Percentiles rank a stretch among this genome's conserved stretches.
Evolutionary conservation across 2,797 vertebrate species (phyloP).

Genomic region (Rhinoraja longicauda): DNA sequence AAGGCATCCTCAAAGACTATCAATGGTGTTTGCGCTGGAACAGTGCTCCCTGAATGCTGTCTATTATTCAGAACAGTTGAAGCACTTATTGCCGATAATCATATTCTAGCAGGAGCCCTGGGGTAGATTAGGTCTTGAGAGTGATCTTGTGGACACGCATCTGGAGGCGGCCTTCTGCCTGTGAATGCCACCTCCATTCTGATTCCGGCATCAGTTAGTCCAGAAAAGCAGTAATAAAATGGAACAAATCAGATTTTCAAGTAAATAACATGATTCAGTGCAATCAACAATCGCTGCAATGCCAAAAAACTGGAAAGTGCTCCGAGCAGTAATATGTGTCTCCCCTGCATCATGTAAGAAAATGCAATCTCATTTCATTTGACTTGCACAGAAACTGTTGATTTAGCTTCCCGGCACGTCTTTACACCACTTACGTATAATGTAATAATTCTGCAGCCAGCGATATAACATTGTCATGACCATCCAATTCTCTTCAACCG

Average conservation of each 20-base stretch:
- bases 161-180: constrained; percentile 64
- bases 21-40: constrained; percentile 75
- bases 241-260: constrained; percentile 82
- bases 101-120: constrained; percentile 77
- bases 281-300: constrained; percentile 69
- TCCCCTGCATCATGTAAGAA: constrained; percentile 32
- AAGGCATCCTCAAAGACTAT: constrained; percentile 54
- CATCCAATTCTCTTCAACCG: neutral
- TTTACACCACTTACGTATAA: neutral
- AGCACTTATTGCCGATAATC: constrained; percentile 85
- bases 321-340: constrained; percentile 38
- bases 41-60: constrained; percentile 79
- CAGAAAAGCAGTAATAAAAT: constrained; percentile 80
- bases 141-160: constrained; percentile 66
- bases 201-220: constrained; percentile 77
- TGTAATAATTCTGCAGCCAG: neutral
- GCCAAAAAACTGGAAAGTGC: constrained; percentile 47
- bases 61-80: constrained; percentile 81
- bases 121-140: constrained; percentile 68
- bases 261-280: constrained; percentile 77
- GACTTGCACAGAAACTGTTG: constrained; percentile 20
- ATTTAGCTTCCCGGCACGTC: neutral
- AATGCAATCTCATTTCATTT: constrained; percentile 37
- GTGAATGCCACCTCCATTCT: constrained; percentile 72
- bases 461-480: neutral